Base-by-base conservation (phyloP, 2,113 vertebrate species). In the Festucalex cinctus region DNA sequence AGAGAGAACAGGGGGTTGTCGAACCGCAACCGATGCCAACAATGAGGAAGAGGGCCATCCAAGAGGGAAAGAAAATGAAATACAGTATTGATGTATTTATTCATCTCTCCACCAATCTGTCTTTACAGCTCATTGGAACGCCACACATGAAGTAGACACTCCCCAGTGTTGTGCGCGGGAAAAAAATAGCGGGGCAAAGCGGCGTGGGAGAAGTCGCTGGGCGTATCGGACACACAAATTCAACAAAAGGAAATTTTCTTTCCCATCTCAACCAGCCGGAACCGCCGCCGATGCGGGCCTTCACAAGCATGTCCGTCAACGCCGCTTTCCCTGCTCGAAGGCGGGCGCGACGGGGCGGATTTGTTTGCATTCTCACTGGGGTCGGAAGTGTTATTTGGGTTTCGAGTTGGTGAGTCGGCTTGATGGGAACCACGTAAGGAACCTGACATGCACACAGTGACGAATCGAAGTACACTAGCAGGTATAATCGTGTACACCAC, bases 341-440 rank as follows among this genome's bases (percentile, higher is more conserved):
- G 14, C 1, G 36, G 26, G 28, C 63, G 1, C 67, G 58, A 13
- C 20, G 54, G 0, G 22, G 48, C 14, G 20, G 62, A 41, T 76
- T 75, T 87, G 82, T 88, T 90, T 86, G 87, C 80, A 85, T 85
- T 89, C 84, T 73, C 65, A 0, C 9, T 5, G 74, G 72, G 87
- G 85, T 88, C 71, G 69, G 74, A 78, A 81, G 85, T 84, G 80
- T 84, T 90, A 81, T 88, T 90, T 91, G 85, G 88, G 86, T 83
- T 88, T 84, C 66, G n/a, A 9, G 53, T 70, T 54, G 73, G 39
- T 70, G 70, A 77, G 82, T 86, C 69, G 74, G 79, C 74, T 68
- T 9, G 61, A 77, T 84, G 80, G 81, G 73, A 88, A 86, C 62
- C 20, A 6, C 10, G 32, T 35, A 9, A 10, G 7, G 1, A 59